phyloP scores from a whole-genome alignment of 2,888 invertebrate species.

The Microchrysa polita region DNA sequence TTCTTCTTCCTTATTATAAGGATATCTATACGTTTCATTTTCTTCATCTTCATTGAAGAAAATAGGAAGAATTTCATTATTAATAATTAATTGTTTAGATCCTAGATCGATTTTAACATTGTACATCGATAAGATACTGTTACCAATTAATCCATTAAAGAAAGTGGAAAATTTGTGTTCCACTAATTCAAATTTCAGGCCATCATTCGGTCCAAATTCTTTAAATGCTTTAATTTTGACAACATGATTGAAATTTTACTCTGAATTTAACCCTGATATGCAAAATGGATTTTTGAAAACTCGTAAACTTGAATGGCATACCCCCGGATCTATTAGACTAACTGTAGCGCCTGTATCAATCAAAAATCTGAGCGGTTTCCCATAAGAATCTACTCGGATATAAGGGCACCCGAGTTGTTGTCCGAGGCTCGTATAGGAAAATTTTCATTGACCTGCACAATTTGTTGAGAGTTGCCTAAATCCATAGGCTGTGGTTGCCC shows the following conservation, averaged over 20 bases:
- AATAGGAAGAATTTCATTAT: neutral
- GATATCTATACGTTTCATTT: neutral
- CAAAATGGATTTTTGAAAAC: neutral
- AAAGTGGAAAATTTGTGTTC: neutral
- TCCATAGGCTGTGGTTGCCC: slow-evolving; percentile 35
- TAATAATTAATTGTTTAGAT: neutral
- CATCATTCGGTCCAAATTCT: neutral
- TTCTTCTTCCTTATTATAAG: neutral
- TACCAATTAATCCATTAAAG: slow-evolving; percentile 4
- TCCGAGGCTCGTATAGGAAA: slow-evolving; percentile 30
- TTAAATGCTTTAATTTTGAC: neutral
- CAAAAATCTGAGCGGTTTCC: slow-evolving; percentile 13
- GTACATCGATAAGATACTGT: slow-evolving; percentile 6
- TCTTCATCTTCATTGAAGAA: slow-evolving; percentile 12
- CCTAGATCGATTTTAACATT: neutral
- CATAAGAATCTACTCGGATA: slow-evolving; percentile 13
- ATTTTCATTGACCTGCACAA: slow-evolving; percentile 11
- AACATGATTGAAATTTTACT: neutral
- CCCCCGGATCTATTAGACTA: slow-evolving; percentile 15
- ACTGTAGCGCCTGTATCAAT: slow-evolving; percentile 32
- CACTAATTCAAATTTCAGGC: neutral
- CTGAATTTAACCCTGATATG: neutral
- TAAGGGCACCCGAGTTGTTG: neutral
- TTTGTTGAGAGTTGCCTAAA: neutral
- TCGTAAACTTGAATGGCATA: slow-evolving; percentile 21